phyloP scores from a whole-genome alignment of 2,888 invertebrate species.

The Itoplectis maculator region DNA sequence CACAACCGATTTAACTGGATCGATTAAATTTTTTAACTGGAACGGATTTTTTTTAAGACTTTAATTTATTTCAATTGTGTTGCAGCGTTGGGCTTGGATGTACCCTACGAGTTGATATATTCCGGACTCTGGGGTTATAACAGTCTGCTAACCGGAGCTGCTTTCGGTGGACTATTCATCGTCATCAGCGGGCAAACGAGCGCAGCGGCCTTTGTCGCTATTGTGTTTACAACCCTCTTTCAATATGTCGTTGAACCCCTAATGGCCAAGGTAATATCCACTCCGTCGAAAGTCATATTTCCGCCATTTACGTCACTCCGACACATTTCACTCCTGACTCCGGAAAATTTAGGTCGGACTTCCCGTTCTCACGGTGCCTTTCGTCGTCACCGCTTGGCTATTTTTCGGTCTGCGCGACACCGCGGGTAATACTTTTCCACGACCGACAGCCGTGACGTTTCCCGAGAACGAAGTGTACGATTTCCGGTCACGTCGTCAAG shows the following conservation, averaged over 20 bases:
- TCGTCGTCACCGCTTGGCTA: conserved; percentile 80
- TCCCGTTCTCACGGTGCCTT: conserved; percentile 82
- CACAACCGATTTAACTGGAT: background rate
- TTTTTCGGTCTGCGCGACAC: conserved; percentile 80
- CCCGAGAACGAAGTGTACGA: conserved; percentile 82
- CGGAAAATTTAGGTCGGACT: conserved; percentile 73
- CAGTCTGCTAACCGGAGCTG: conserved; percentile 82
- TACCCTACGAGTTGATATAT: conserved; percentile 78
- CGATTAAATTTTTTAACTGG: background rate
- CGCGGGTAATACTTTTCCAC: conserved; percentile 73
- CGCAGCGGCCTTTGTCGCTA: conserved; percentile 78
- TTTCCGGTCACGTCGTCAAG: conserved; percentile 67
- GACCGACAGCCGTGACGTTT: conserved; percentile 77
- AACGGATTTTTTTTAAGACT: background rate
- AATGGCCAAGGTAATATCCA: conserved; percentile 75
- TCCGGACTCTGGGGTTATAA: conserved; percentile 85
- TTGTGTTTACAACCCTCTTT: conserved; percentile 81
- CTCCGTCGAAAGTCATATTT: background rate
- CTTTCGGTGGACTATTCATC: conserved; percentile 83
- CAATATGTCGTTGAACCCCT: conserved; percentile 79
- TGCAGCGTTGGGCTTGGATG: conserved; percentile 76
- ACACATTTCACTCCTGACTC: background rate
- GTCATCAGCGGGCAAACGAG: conserved; percentile 82
- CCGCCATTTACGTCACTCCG: background rate
- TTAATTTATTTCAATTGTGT: conserved; percentile 32